Base-by-base conservation (phyloP, 2,113 vertebrate genomes). In the Athene cunicularia region DNA sequence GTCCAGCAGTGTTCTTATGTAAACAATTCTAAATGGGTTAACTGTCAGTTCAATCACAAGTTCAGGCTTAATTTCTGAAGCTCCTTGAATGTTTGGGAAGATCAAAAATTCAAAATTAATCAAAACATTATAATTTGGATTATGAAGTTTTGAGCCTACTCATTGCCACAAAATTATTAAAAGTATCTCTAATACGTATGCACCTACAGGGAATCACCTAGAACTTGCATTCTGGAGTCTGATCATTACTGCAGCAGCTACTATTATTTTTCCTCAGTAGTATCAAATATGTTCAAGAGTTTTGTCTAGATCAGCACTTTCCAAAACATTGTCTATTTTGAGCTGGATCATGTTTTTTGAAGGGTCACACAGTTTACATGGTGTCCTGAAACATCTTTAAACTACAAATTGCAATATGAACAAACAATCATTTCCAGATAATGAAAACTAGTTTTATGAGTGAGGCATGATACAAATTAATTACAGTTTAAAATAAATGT, bases 21-120 rank as follows among this genome's bases (percentile, higher is more conserved):
- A 81, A 81, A 81, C 24, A 47, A 33, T 67, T 12, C 41, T 39
- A 79, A 93, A 43, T 30, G 28, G 43, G 6, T 11, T 63, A 71
- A 39, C 55, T 81, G 18, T 47, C 52, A 43, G 21, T 72, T 91
- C 67, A 64, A 68, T 75, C 60, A 82, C 27, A 89, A 75, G 11
- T 43, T 81, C 18, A 26, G 6, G 30, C 21, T 56, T 60, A 86
- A 87, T 64, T 43, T 87, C 60, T 91, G 80, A 89, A 92, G 33
- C 1, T 33, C 17, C 16, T 84, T 60, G 20, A 72, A 64, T 49
- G 59, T 60, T 43, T 6, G 2, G 13, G 13, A 53, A 72, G 13
- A 90, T 49, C 24, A 75, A 68, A 67, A 88, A 45, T 32, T 71
- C 41, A 85, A 80, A 90, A 63, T 64, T 70, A 82, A 90, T 77